Conservation (phyloP, 2,888 invertebrate species). For the Ennomos quercinarius region DNA sequence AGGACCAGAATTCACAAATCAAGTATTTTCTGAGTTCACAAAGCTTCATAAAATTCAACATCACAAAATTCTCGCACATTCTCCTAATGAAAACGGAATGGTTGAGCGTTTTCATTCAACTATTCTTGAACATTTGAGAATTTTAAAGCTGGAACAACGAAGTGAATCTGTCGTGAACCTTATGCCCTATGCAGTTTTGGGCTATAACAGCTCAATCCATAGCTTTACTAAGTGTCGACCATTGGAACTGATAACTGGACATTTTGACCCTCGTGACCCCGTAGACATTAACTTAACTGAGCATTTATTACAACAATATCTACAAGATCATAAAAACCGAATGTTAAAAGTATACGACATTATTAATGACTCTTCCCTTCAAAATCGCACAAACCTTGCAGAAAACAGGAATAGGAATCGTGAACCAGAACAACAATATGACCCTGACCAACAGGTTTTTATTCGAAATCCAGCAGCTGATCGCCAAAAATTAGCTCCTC, state of each 20-base stretch:
- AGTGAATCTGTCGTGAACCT: background rate
- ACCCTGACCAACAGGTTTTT: no score
- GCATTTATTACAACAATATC: no score
- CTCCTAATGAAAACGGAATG: slow-evolving; percentile 36
- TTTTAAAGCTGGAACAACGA: background rate
- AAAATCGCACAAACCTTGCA: no score
- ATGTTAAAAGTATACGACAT: no score
- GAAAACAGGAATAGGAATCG: no score
- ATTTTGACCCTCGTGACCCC: slow-evolving; percentile 6
- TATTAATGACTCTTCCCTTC: no score
- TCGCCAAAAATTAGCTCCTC: no score
- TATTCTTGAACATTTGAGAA: slow-evolving; percentile 1
- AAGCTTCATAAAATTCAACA: slow-evolving; percentile 33
- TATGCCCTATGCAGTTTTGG: slow-evolving; percentile 2
- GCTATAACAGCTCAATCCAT: slow-evolving; percentile 2
- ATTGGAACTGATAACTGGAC: slow-evolving; percentile 2
- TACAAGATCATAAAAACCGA: no score
- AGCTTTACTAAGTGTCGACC: no score
- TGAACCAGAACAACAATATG: no score
- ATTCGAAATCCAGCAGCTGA: no score
- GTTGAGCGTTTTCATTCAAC: slow-evolving; percentile 28
- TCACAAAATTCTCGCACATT: slow-evolving; percentile 26
- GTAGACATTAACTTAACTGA: no score
- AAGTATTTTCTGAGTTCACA: slow-evolving; percentile 29
- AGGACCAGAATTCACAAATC: slow-evolving; percentile 38